phyloP scores from a whole-genome alignment of 2,113 vertebrate species.

The Prochilodus magdalenae region DNA sequence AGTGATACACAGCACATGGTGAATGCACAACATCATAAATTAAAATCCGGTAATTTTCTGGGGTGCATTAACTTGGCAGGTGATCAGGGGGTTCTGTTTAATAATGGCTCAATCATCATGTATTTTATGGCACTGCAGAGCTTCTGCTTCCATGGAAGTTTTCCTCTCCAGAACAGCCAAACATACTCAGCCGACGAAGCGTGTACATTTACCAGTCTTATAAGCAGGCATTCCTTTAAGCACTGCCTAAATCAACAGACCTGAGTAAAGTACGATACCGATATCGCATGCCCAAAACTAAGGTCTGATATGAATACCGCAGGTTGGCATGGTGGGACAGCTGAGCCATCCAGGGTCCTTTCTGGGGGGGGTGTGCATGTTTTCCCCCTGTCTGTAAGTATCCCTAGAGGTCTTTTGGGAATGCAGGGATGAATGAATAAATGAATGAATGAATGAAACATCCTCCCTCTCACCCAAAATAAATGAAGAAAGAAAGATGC shows the following conservation, averaged over 20 bases:
- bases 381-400: too few species aligned
- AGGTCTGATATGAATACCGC: too few species aligned
- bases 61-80: slow-evolving; percentile 1
- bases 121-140: not conserved
- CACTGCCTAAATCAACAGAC: not conserved
- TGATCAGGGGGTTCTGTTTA: slow-evolving; percentile 8
- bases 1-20: slow-evolving; percentile 19
- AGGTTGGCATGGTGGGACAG: too few species aligned
- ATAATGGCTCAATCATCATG: not conserved
- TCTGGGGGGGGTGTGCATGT: too few species aligned
- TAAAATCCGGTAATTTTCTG: slow-evolving; percentile 7
- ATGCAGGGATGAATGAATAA: too few species aligned
- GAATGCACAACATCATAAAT: not conserved
- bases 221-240: not conserved
- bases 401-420: too few species aligned
- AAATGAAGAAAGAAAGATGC: too few species aligned
- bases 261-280: not conserved
- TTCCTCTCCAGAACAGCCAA: not conserved
- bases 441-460: too few species aligned
- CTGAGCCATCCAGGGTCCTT: too few species aligned
- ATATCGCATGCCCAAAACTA: not conserved
- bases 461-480: too few species aligned
- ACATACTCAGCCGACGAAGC: not conserved
- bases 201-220: not conserved
- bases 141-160: not conserved